phyloP scores from a whole-genome alignment of 2,888 invertebrate species.

The Eilema depressum region DNA sequence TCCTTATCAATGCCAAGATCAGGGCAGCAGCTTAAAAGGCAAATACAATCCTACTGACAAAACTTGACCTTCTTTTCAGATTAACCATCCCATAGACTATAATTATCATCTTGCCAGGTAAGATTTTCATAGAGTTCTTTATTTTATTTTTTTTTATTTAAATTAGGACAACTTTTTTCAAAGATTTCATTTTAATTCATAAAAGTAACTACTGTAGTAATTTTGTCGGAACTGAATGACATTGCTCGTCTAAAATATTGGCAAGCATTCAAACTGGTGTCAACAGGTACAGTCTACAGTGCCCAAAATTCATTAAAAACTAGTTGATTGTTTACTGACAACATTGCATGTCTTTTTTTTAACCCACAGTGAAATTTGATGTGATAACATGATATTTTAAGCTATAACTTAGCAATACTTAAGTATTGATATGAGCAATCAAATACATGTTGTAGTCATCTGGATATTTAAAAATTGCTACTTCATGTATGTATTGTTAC shows the following conservation, averaged over 20 bases:
- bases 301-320: conserved; percentile 50
- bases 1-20: conserved; percentile 60
- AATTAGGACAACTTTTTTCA: not conserved
- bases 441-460: not conserved
- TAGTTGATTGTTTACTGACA: conserved; percentile 50
- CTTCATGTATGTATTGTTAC: not conserved
- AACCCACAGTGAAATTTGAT: conserved; percentile 15
- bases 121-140: not conserved
- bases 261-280: conserved; percentile 60
- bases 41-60: conserved; percentile 15
- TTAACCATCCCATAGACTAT: not conserved
- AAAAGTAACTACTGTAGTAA: conserved; percentile 36
- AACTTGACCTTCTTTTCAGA: not conserved
- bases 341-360: conserved; percentile 28
- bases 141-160: too few relatives aligned
- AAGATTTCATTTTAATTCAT: conserved; percentile 35
- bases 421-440: not conserved
- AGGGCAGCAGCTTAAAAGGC: conserved; percentile 43
- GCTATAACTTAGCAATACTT: not conserved
- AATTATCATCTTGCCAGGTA: not conserved
- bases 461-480: not conserved
- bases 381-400: not conserved
- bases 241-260: conserved; percentile 56
- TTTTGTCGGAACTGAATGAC: conserved; percentile 48
- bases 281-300: conserved; percentile 60